Conservation (phyloP, 2,113 vertebrate genomes). For the Ginglymostoma cirratum region DNA sequence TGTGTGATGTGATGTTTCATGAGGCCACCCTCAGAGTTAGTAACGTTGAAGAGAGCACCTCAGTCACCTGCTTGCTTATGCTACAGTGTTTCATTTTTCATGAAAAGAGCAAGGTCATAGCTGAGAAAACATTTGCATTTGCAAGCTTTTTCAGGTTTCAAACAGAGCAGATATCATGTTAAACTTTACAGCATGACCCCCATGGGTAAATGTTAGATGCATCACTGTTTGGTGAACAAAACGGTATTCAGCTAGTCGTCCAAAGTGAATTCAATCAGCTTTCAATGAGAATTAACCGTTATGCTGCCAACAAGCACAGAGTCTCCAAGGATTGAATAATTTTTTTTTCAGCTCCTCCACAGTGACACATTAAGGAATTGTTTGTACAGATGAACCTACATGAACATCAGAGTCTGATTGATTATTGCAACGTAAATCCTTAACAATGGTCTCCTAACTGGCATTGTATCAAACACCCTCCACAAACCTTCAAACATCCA, state of each 20-base stretch:
- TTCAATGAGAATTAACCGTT: slow-evolving; percentile 17
- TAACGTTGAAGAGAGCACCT: neutral
- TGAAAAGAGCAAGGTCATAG: neutral
- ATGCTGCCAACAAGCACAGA: neutral
- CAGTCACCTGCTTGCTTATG: neutral
- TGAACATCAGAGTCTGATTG: neutral
- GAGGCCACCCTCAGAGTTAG: slow-evolving; percentile 9
- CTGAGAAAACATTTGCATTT: neutral
- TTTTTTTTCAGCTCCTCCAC: neutral
- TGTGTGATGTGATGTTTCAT: neutral
- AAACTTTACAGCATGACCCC: neutral
- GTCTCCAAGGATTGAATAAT: neutral
- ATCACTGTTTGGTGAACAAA: neutral
- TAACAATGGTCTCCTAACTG: neutral
- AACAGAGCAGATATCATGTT: neutral
- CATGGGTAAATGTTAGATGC: neutral
- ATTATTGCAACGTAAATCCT: neutral
- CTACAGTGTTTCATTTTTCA: neutral
- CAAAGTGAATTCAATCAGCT: neutral
- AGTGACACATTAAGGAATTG: neutral
- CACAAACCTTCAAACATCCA: neutral
- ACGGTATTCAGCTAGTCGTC: neutral
- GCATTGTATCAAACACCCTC: neutral
- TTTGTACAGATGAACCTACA: neutral
- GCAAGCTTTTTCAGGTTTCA: neutral